A percentile compares a stretch with the other conserved stretches of the same genome.
Conservation (phyloP, 2,113 vertebrate species). For the Catharus bicknelli region DNA sequence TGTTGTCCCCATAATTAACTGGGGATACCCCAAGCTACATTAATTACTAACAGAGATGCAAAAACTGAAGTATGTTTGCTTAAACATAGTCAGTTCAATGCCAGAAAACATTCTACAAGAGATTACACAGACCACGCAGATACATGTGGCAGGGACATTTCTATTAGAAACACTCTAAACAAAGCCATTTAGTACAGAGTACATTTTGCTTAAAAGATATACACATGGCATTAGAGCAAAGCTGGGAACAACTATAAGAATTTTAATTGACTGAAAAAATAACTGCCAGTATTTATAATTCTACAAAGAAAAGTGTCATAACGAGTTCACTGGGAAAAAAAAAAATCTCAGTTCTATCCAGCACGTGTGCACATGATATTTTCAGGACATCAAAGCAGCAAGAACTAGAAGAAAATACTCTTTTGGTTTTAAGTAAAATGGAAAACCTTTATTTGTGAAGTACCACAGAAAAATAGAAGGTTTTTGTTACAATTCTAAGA, state of each 20-base stretch:
- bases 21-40: neutral
- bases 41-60: conserved; percentile 21
- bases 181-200: conserved; percentile 23
- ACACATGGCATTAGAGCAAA: conserved; percentile 1
- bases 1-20: neutral
- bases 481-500: neutral
- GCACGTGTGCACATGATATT: neutral
- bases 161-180: conserved; percentile 37
- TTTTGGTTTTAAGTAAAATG: neutral
- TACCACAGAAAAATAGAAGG: neutral
- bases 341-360: neutral
- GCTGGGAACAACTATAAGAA: neutral
- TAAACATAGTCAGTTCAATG: conserved; percentile 2
- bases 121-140: conserved; percentile 30
- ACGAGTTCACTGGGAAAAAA: neutral
- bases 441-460: neutral
- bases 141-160: conserved; percentile 5
- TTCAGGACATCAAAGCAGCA: neutral
- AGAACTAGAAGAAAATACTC: neutral
- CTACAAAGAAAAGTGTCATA: conserved; percentile 12
- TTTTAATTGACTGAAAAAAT: neutral
- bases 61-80: neutral
- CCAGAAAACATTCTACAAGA: conserved; percentile 40
- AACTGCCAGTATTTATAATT: conserved; percentile 23
- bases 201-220: conserved; percentile 24